Conservation (phyloP, 1,140 invertebrate species). For the Bradysia coprophila region DNA sequence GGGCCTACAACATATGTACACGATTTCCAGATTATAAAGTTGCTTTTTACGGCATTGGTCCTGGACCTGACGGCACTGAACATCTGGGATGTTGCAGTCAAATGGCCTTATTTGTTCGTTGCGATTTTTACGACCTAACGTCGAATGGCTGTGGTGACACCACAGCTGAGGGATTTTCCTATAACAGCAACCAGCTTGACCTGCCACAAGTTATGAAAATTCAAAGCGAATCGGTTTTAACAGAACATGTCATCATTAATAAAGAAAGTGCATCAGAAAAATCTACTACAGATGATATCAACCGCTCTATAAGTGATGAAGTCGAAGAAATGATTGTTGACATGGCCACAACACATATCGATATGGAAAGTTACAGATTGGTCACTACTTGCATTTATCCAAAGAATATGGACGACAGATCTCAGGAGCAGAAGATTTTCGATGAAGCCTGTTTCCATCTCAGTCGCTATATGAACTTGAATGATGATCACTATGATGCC, state of each 20-base stretch:
- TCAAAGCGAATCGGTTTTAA: too few relatives aligned
- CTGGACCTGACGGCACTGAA: slow-evolving; percentile 36
- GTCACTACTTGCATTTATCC: too few relatives aligned
- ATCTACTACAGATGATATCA: too few relatives aligned
- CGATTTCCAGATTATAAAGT: slow-evolving; percentile 54
- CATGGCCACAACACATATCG: neutral
- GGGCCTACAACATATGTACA: slow-evolving; percentile 42
- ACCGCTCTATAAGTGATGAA: too few relatives aligned
- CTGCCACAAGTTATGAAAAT: too few relatives aligned
- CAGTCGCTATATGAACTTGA: slow-evolving; percentile 8
- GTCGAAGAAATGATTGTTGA: too few relatives aligned
- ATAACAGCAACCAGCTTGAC: too few relatives aligned
- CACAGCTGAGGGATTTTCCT: too few relatives aligned
- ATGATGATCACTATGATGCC: slow-evolving; percentile 14
- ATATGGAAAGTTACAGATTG: slow-evolving; percentile 9
- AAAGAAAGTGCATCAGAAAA: too few relatives aligned
- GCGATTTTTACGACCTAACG: slow-evolving; percentile 16
- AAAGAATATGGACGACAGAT: slow-evolving; percentile 14
- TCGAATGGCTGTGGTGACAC: too few relatives aligned
- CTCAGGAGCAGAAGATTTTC: slow-evolving; percentile 19
- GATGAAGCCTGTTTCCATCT: slow-evolving; percentile 28
- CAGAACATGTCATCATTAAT: too few relatives aligned
- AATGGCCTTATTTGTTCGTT: slow-evolving; percentile 47
- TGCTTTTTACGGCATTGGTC: slow-evolving; percentile 42
- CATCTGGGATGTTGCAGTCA: slow-evolving; percentile 53